Percentiles rank a stretch among this genome's conserved stretches.
These are phyloP conservation scores for Rhinoptilus africanus DNA, from an alignment of 2,113 vertebrate genomes.

Conservation along the genomic window DNA sequence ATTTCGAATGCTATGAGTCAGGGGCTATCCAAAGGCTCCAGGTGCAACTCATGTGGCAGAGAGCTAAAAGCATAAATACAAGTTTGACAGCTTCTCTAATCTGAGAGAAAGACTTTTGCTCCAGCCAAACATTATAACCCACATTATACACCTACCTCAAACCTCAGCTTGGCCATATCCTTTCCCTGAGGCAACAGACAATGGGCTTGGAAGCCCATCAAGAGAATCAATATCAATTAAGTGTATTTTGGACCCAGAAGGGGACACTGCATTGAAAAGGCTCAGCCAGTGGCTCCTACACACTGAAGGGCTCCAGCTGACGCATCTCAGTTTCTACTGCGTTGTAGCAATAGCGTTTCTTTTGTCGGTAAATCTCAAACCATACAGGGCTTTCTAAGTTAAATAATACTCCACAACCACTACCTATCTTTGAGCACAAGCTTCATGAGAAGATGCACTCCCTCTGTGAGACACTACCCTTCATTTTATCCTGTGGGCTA, in stretches of 20 bases:
- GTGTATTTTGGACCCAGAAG: conserved; percentile 14
- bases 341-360: not conserved
- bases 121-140: not conserved
- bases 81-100: not conserved
- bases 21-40: not conserved
- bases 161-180: not conserved
- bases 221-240: conserved; percentile 40
- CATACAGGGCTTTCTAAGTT: not conserved
- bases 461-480: not conserved
- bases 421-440: not conserved
- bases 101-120: not conserved
- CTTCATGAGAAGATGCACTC: not conserved
- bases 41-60: not conserved
- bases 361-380: not conserved
- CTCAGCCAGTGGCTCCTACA: not conserved
- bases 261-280: not conserved
- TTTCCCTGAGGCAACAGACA: conserved; percentile 17
- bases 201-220: not conserved
- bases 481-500: accelerated
- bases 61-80: not conserved
- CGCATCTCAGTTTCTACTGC: not conserved
- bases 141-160: not conserved
- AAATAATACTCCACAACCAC: not conserved
- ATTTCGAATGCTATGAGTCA: not conserved
- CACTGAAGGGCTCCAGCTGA: not conserved